Evolutionary conservation across 2,888 invertebrate genomes (phyloP).

Genomic region (Patella caerulea): DNA sequence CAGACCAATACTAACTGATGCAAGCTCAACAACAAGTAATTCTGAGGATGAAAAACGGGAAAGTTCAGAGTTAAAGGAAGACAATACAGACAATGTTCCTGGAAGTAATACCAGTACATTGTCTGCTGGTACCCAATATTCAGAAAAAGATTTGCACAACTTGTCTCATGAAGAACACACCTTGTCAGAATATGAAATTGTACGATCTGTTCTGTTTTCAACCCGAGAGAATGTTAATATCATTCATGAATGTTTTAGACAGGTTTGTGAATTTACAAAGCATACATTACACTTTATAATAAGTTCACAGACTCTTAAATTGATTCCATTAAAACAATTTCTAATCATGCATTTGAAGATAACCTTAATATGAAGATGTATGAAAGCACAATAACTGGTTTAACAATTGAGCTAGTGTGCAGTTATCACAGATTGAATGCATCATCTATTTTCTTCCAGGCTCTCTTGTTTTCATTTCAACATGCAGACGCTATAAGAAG

Average conservation of each 20-base stretch:
- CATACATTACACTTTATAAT: neutral
- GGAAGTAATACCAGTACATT: constrained; percentile 63
- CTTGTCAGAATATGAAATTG: constrained; percentile 75
- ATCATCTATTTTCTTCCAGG: constrained; percentile 69
- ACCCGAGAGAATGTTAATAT: constrained; percentile 94
- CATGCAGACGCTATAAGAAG: constrained; percentile 90
- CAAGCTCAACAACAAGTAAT: constrained; percentile 41
- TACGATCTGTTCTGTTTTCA: constrained; percentile 88
- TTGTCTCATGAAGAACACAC: constrained; percentile 62
- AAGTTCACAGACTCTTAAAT: neutral
- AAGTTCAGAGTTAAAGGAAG: constrained; percentile 38
- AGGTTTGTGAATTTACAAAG: constrained; percentile 71
- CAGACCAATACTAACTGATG: constrained; percentile 38
- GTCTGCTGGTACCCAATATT: constrained; percentile 55
- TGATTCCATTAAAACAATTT: neutral
- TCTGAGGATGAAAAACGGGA: constrained; percentile 36
- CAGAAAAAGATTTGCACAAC: constrained; percentile 61
- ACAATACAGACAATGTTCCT: constrained; percentile 39
- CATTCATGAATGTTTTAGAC: constrained; percentile 92
- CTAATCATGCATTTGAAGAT: neutral
- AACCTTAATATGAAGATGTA: too few relatives aligned
- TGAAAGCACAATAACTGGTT: neutral
- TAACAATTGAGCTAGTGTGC: too few relatives aligned
- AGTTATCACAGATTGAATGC: neutral
- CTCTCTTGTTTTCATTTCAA: constrained; percentile 89